Evolutionary conservation across 1,140 invertebrate genomes (phyloP), one percentile per base, ranked within the genome.

Genomic region (Diploscapter pachys): DNA sequence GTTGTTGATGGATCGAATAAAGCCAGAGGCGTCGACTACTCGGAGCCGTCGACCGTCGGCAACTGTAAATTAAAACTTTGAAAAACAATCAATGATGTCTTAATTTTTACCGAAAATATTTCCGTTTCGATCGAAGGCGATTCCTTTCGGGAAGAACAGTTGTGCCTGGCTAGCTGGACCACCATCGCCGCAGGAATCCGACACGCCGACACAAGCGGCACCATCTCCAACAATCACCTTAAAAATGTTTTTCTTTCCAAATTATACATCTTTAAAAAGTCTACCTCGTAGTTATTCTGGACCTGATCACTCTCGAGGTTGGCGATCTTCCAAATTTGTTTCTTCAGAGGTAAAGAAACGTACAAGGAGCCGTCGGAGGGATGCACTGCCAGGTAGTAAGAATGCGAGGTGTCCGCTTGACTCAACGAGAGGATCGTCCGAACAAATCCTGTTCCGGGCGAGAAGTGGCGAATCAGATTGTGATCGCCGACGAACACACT

Each of bases 401-500:
- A 65, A 71, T 80, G 73, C 6, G 74, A 68, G n/a, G 73, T 76
- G 51, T 79, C 78, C 4, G 78, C 78, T 52, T 70, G 52, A 53
- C 72, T 66, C 67, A 74, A 62, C 11, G 64, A 63, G 4, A 79
- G 65, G 54, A 79, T 72, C 5, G 73, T 79, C 9, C 61, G 66
- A 80, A 69, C 93, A 4, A 66, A 55, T 49, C 93, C 93, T 84
- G 94, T 93, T 3, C 31, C 31, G 31, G 94, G 92, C 75, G 91
- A 90, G 65, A 97, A 91, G 82, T 93, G 91, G 68, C 95, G 88
- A 55, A 98, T 93, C 11, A 96, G 90, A 88, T 98, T 96, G 83
- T 95, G 96, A 86, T 98, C 95, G 2, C 94, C 95, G 3, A 98
- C 92, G 84, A 92, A 97, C 2, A 98, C 90, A 5, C 92, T 92